Base-by-base conservation (phyloP, 2,113 vertebrate species). In the Rana temporaria region DNA sequence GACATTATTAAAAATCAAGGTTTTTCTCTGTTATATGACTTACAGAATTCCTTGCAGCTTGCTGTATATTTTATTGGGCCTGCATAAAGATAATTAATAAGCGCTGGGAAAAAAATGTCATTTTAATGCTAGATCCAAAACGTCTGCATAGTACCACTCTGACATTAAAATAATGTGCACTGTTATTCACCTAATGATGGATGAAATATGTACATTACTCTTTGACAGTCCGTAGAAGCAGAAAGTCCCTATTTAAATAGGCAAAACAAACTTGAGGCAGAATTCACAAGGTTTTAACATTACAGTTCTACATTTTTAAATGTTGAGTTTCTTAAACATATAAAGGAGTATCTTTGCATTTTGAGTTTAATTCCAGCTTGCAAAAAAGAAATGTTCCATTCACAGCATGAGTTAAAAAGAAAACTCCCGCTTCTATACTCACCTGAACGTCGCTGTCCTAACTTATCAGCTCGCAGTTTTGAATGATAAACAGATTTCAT, bases 141-240 rank as follows among this genome's bases (percentile, higher is more conserved):
- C 22, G 60, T 77, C 74, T 77, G 38, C 74, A 52, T 64, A 26
- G 59, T 12, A 77, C 38, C 74, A 64, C 59, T 52, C n/a, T 77
- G 74, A 63, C 74, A 77, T 77, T 64, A 77, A 77, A 63, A 63
- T 63, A 77, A 77, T 63, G 59, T 64, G 74, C 74, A 64, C 48
- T 32, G 59, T 64, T 63, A 64, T 77, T 63, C 57, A 63, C 74
- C 74, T 77, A 77, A 77, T 77, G 74, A 77, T 62, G 74, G 74
- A 77, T 77, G 74, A 77, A 77, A 77, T 77, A 77, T 77, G 75
- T 66, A 11, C 75, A 78, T 63, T 65, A 66, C 38, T 24, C 60
- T 78, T 53, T 52, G 42, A 65, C 75, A 78, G 60, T 22, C 60
- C 65, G 53, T 34, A 24, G 20, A 78, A 78, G 59, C 53, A 66